Evolutionary conservation across 1,140 invertebrate species (phyloP).

Genomic region (Trypoxylus dichotomus): DNA sequence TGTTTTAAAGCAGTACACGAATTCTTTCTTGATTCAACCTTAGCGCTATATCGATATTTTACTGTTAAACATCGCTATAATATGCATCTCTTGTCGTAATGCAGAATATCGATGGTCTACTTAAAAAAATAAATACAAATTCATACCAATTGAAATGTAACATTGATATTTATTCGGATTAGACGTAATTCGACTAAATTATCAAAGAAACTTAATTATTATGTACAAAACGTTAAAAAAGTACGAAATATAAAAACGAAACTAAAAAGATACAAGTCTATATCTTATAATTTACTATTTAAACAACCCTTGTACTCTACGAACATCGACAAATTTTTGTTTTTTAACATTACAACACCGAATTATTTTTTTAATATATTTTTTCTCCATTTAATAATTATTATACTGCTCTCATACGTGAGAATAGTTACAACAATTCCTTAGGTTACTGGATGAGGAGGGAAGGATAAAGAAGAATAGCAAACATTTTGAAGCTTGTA

Average conservation of each 20-base stretch:
- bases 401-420: not conserved
- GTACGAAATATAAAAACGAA: not conserved
- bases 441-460: not conserved
- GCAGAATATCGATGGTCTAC: too few relatives aligned
- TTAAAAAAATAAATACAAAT: too few relatives aligned
- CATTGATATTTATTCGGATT: too few relatives aligned
- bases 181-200: too few relatives aligned
- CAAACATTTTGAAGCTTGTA: too few relatives aligned
- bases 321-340: not conserved
- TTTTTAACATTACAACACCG: not conserved
- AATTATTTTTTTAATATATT: not conserved
- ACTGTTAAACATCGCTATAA: too few relatives aligned
- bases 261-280: not conserved
- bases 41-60: too few relatives aligned
- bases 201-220: too few relatives aligned
- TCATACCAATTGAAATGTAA: too few relatives aligned
- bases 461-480: not conserved
- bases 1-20: too few relatives aligned
- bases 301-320: not conserved
- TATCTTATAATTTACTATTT: not conserved
- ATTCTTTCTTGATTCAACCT: too few relatives aligned
- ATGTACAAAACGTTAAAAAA: not conserved
- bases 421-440: conserved; percentile 19
- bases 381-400: not conserved
- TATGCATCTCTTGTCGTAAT: too few relatives aligned